Evolutionary conservation across 1,140 invertebrate species (phyloP), one percentile per base, ranked within the genome.

Genomic region (Thalassaphorura encarpata): DNA sequence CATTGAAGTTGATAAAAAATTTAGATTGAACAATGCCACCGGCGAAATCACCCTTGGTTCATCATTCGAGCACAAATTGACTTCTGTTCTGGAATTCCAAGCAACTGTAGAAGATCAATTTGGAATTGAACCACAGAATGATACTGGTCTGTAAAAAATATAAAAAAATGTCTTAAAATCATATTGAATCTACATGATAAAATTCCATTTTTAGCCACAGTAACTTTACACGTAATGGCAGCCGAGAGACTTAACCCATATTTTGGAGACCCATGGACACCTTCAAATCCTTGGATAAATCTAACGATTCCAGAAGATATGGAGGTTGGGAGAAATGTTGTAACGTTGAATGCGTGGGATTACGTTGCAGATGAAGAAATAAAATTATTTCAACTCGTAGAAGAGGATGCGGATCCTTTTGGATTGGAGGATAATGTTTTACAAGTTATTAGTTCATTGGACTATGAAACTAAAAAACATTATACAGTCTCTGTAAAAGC

Each of bases 151-250:
- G 19, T 47, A 15, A 26, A 43, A 23, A 18, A 8, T 45, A 8
- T 18, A 18, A 52, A 29, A 15, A 2, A 16, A 26, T 28, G 27
- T 18, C 24, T 26, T 43, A 24, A 6, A 43, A 42, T 45, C n/a
- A n/a, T n/a, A n/a, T n/a, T n/a, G n/a, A n/a, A n/a, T n/a, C n/a
- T n/a, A n/a, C 6, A 21, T 55, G 4, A 26, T 36, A 39, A n/a
- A n/a, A n/a, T 60, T 36, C 27, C 26, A 58, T 41, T 54, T 67
- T 29, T 61, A 73, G 72, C 78, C 1, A 84, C 87, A 66, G 80
- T 87, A 11, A 86, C 85, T 0, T 75, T 89, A 6, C 89, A 87
- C 66, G 79, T 89, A 8, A 83, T 87, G 71, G 83, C 84, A 1
- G 85, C 83, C 66, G 81, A 80, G 61, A 84, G 86, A 56, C 81